These are phyloP conservation scores for Merops nubicus DNA, from an alignment of 2,113 vertebrate species.

Conservation along the genomic window DNA sequence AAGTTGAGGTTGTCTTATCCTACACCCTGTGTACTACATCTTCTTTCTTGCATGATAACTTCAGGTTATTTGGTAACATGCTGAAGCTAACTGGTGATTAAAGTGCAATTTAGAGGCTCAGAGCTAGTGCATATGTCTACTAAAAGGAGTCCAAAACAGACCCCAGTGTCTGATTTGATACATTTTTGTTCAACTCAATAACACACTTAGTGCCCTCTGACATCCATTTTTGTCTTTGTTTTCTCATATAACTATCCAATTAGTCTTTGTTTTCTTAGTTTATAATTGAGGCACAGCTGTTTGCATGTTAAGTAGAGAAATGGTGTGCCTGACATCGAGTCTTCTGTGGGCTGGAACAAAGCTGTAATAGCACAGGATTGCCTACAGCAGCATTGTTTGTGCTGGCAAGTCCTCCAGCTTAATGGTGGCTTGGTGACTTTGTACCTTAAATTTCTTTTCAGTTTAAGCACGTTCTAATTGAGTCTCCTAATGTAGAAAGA, in stretches of 20 bases:
- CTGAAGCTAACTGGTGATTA: not conserved
- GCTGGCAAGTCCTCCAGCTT: slow-evolving; percentile 30
- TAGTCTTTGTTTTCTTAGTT: slow-evolving; percentile 23
- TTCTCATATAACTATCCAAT: not conserved
- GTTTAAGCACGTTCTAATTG: slow-evolving; percentile 21
- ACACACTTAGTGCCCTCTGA: not conserved
- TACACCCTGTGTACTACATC: not conserved
- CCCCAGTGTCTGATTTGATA: not conserved
- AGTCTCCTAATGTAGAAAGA: slow-evolving; percentile 7
- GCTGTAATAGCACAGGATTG: slow-evolving; percentile 4
- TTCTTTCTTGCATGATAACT: not conserved
- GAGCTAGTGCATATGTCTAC: not conserved
- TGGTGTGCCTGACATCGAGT: not conserved
- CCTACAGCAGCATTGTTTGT: slow-evolving; percentile 59
- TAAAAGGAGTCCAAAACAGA: not conserved
- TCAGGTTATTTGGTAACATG: not conserved
- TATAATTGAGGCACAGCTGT: slow-evolving; percentile 36
- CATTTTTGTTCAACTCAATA: not conserved
- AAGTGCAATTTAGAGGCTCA: not conserved
- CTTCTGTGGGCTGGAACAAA: slow-evolving; percentile 31
- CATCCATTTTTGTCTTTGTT: not conserved
- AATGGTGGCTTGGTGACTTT: slow-evolving; percentile 58
- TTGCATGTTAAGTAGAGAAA: slow-evolving; percentile 48
- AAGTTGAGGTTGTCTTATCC: not conserved
- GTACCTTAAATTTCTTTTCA: slow-evolving; percentile 41